Base-by-base conservation (phyloP, 2,797 vertebrate species). In the Epinephelus awoara region DNA sequence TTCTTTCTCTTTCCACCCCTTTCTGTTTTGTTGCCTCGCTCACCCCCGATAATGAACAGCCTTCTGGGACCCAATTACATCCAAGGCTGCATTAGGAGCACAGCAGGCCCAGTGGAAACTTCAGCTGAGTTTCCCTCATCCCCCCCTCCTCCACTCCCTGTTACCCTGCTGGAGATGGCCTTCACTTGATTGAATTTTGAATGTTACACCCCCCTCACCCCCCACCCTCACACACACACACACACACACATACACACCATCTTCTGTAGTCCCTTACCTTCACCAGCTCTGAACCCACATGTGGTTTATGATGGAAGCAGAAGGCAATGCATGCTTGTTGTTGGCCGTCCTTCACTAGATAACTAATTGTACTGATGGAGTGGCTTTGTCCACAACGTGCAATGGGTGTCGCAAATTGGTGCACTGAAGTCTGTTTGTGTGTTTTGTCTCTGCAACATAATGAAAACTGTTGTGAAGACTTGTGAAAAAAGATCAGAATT, bases 11-110 rank as follows among this genome's bases (percentile, higher is more conserved):
- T 86, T 85, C 87, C 88, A 64, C 82, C 78, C 80, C 68, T 86
- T 85, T 89, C 87, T 91, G 90, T 95, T 93, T 91, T 92, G 91
- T 93, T 94, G 93, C 89, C 88, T 91, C 81, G 64, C 92, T 92
- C 90, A 82, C 83, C 91, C 85, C 82, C 77, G 84, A 93, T 95
- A 96, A 95, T 95, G 95, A 96, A 96, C 92, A 92, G 94, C 92
- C 95, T 94, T 95, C 92, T 94, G 95, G 95, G 95, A 96, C 90
- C 94, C 94, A 95, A 96, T 96, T 96, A 96, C 93, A 94, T 91
- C 92, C 93, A 93, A 94, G 94, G 93, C 94, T 95, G 93, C 92
- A 94, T 94, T 94, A 93, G 92, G 91, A 92, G 92, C 90, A 71
- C 92, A 94, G 91, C 90, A 77, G 93, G 91, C 88, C 94, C 88